Evolutionary conservation across 2,888 invertebrate species (phyloP).

Genomic region (Drosophila cognata): DNA sequence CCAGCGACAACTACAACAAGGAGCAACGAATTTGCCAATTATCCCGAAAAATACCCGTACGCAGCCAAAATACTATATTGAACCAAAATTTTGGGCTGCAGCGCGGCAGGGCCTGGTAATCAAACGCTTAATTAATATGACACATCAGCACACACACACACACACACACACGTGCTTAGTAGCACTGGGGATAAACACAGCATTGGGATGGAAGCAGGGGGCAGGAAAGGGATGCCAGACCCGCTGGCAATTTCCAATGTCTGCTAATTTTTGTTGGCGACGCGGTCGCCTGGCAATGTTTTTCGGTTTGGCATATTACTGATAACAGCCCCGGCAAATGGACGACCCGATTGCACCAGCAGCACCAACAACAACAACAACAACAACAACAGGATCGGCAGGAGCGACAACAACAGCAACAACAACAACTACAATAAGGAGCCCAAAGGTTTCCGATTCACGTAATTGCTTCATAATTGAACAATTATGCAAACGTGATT

Average conservation of each 20-base stretch:
- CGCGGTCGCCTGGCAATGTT: constrained; percentile 59
- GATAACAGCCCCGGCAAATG: constrained; percentile 66
- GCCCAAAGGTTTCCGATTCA: constrained; percentile 56
- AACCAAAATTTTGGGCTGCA: constrained; percentile 31
- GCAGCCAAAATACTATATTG: constrained; percentile 40
- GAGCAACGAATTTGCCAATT: constrained; percentile 11
- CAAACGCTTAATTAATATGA: constrained; percentile 78
- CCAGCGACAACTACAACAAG: constrained; percentile 3
- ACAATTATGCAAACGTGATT: constrained; percentile 81
- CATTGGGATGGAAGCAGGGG: too few species aligned
- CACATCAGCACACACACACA: constrained; percentile 55
- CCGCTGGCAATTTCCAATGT: constrained; percentile 52
- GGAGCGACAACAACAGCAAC: constrained; percentile 16
- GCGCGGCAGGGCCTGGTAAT: constrained; percentile 55
- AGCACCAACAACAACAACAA: constrained; percentile 10
- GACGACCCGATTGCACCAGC: constrained; percentile 22
- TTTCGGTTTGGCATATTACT: constrained; percentile 74
- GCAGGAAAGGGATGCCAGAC: background rate
- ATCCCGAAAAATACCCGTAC: constrained; percentile 17
- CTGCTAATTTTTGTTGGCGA: constrained; percentile 66
- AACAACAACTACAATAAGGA: constrained; percentile 22
- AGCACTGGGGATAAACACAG: constrained; percentile 4
- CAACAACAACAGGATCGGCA: constrained; percentile 20
- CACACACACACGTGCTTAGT: background rate
- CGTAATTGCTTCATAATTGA: constrained; percentile 78